These are phyloP conservation scores for Drosophila niveifrons DNA, from an alignment of 2,888 invertebrate species.

Conservation along the genomic window DNA sequence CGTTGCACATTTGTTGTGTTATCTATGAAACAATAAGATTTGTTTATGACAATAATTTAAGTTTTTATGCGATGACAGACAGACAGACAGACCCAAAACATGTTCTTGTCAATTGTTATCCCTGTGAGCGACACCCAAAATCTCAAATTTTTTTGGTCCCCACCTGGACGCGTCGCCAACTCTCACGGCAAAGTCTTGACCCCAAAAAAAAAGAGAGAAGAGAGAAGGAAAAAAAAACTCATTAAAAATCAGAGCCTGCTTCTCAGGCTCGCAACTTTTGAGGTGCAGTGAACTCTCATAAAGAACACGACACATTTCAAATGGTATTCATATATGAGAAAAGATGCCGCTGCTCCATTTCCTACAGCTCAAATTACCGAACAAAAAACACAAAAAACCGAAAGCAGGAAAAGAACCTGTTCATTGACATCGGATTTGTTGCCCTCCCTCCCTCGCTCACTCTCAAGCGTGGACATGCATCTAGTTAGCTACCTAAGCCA, in stretches of 20 bases:
- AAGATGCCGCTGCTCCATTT: constrained; percentile 70
- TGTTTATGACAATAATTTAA: constrained; percentile 63
- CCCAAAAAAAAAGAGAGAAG: constrained; percentile 1
- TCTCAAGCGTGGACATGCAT: constrained; percentile 57
- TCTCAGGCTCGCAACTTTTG: constrained; percentile 22
- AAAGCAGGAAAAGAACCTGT: constrained; percentile 75
- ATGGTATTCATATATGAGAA: constrained; percentile 65
- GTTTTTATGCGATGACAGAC: constrained; percentile 1
- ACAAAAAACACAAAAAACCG: constrained; percentile 29
- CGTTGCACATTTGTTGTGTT: constrained; percentile 60
- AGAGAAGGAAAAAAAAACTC: constrained; percentile 3
- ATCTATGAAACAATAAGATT: constrained; percentile 67
- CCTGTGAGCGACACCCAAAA: constrained; percentile 1
- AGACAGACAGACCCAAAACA: neutral
- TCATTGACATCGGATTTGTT: constrained; percentile 47
- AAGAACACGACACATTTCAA: constrained; percentile 52
- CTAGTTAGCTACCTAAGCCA: constrained; percentile 28
- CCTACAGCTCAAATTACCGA: constrained; percentile 73
- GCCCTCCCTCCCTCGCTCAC: neutral
- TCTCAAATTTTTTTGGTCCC: constrained; percentile 5
- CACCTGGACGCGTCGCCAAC: constrained; percentile 36
- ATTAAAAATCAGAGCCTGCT: constrained; percentile 23
- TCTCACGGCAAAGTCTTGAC: constrained; percentile 46
- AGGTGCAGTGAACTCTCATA: constrained; percentile 72
- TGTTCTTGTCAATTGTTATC: constrained; percentile 19